Evolutionary conservation across 2,797 vertebrate genomes (phyloP).

Genomic region (Lacerta agilis): DNA sequence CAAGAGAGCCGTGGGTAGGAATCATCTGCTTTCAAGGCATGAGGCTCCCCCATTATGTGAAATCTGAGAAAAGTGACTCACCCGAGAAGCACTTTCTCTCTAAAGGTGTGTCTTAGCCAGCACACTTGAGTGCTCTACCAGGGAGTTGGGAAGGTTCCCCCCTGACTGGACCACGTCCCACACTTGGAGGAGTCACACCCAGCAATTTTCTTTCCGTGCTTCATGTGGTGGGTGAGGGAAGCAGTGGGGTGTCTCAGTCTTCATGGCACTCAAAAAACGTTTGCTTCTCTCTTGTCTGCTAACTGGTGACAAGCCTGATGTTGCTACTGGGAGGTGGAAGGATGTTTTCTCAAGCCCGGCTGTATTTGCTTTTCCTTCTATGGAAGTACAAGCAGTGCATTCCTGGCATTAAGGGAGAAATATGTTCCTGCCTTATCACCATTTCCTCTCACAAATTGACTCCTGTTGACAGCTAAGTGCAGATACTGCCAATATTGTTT

Average conservation of each 20-base stretch:
- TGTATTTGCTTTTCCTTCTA: background rate
- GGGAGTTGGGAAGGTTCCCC: background rate
- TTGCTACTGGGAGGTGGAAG: background rate
- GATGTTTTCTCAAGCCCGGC: background rate
- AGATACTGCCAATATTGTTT: background rate
- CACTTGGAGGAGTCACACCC: background rate
- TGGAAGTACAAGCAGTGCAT: background rate
- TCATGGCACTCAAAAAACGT: background rate
- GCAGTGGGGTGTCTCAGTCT: background rate
- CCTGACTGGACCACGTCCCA: accelerated
- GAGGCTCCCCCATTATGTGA: background rate
- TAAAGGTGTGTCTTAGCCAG: background rate
- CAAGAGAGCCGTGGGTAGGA: background rate
- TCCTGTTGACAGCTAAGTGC: conserved; percentile 2
- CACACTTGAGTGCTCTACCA: background rate
- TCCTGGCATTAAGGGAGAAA: conserved; percentile 2
- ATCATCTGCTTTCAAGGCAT: no score
- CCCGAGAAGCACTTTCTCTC: background rate
- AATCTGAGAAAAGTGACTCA: background rate
- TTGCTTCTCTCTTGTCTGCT: background rate
- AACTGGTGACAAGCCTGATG: background rate
- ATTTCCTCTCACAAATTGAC: conserved; percentile 32
- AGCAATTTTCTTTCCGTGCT: conserved; percentile 5
- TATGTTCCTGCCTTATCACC: conserved; percentile 3
- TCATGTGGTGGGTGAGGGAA: accelerated